Evolutionary conservation across 2,113 vertebrate species (phyloP).

Genomic region (Pluvianellus socialis): DNA sequence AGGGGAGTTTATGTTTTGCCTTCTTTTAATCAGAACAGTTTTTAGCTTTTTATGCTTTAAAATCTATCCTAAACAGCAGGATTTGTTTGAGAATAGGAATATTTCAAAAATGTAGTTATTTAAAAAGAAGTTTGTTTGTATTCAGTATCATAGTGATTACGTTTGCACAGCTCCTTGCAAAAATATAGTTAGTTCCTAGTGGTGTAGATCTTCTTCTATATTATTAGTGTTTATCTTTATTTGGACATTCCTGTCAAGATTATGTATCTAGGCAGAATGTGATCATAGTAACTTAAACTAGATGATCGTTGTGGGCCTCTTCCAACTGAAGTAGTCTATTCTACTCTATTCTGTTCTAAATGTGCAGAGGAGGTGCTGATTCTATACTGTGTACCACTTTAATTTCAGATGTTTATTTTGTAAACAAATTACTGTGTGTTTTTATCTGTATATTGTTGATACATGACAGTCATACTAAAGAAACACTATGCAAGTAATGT

Average conservation of each 20-base stretch:
- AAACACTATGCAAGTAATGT: neutral
- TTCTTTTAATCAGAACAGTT: neutral
- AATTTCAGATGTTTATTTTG: neutral
- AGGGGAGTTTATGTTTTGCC: neutral
- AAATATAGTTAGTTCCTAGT: neutral
- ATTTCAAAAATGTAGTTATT: neutral
- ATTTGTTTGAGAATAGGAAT: neutral
- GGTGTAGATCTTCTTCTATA: neutral
- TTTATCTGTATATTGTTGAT: neutral
- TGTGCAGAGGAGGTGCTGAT: neutral
- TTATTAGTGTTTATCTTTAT: neutral
- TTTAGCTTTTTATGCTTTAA: neutral
- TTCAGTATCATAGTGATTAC: neutral
- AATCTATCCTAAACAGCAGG: neutral
- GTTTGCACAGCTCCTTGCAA: neutral
- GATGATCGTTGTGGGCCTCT: neutral
- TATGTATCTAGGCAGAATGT: neutral
- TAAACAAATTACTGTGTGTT: neutral
- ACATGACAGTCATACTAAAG: neutral
- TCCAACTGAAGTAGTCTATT: neutral
- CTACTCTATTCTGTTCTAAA: neutral
- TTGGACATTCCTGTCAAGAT: neutral
- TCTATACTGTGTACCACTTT: neutral
- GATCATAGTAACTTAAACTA: neutral
- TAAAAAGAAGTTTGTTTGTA: fast-evolving